phyloP scores from a whole-genome alignment of 2,113 vertebrate species.

The Passer montanus region DNA sequence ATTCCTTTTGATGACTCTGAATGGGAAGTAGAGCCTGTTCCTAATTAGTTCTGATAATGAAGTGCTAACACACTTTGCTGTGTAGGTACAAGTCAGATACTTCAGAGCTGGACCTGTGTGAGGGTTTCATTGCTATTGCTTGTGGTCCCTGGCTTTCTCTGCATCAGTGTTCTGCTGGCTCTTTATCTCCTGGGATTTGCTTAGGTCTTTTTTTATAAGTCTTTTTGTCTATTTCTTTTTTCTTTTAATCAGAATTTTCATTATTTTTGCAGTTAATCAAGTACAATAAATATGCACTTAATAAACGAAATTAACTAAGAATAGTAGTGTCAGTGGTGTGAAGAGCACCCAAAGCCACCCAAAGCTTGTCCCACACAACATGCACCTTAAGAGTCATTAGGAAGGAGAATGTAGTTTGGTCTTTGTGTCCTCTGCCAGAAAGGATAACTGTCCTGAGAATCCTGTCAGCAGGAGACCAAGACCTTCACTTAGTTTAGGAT shows the following conservation, averaged over 20 bases:
- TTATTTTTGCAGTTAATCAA: background rate
- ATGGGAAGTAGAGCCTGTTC: conserved; percentile 55
- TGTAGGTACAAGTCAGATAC: conserved; percentile 15
- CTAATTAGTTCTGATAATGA: conserved; percentile 66
- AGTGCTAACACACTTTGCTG: conserved; percentile 47
- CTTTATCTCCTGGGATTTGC: background rate
- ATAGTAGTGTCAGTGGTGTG: background rate
- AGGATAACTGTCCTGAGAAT: background rate
- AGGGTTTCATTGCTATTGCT: background rate
- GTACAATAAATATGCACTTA: background rate
- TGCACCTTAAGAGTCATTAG: background rate
- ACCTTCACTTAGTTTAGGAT: background rate
- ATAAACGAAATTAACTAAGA: background rate
- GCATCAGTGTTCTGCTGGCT: background rate
- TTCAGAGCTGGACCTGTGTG: background rate
- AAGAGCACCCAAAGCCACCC: background rate
- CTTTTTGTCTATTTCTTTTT: background rate
- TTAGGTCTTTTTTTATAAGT: background rate
- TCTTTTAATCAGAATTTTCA: background rate
- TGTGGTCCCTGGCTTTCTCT: conserved; percentile 2
- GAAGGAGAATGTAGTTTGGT: background rate
- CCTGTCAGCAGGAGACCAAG: background rate
- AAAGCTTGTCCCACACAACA: background rate
- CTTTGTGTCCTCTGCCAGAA: background rate
- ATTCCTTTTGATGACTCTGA: conserved; percentile 45